A percentile compares a stretch with the other conserved stretches of the same genome.
Conservation (phyloP, 2,113 vertebrate species). For the Solenodon paradoxus region DNA sequence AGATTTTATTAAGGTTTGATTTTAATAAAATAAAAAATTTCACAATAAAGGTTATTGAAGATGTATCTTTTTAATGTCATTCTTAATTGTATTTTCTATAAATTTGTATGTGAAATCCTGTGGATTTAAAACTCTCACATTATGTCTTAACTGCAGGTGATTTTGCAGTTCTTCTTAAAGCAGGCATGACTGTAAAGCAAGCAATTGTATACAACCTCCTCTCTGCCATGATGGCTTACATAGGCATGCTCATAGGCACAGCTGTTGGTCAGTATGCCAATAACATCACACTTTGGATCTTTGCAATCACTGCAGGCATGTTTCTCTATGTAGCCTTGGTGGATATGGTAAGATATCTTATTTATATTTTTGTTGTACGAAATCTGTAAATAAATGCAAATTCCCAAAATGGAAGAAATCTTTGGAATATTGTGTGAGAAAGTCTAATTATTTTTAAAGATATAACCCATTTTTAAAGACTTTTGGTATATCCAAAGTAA, state of each 20-base stretch:
- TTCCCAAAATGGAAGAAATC: not conserved
- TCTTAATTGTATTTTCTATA: not conserved
- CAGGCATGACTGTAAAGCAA: slow-evolving; percentile 97
- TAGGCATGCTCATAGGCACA: slow-evolving; percentile 96
- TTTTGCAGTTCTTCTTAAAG: slow-evolving; percentile 98
- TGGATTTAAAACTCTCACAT: not conserved
- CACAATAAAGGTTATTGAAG: not conserved
- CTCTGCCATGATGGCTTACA: slow-evolving; percentile 97
- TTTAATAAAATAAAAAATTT: not conserved
- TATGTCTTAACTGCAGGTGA: slow-evolving; percentile 86
- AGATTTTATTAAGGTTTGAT: not conserved
- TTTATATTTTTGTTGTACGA: not conserved
- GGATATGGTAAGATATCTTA: slow-evolving; percentile 92
- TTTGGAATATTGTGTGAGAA: not conserved
- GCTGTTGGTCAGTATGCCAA: slow-evolving; percentile 97
- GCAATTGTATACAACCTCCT: slow-evolving; percentile 98
- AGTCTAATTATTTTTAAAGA: not conserved
- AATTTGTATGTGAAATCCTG: not conserved
- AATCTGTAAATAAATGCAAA: not conserved
- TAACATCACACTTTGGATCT: slow-evolving; percentile 98
- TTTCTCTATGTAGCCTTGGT: slow-evolving; percentile 98
- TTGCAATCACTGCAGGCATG: slow-evolving; percentile 98
- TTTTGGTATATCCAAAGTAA: not conserved
- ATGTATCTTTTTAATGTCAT: not conserved
- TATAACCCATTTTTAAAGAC: not conserved